Base-by-base conservation (phyloP, 2,888 invertebrate genomes). In the Morpho deidamia region DNA sequence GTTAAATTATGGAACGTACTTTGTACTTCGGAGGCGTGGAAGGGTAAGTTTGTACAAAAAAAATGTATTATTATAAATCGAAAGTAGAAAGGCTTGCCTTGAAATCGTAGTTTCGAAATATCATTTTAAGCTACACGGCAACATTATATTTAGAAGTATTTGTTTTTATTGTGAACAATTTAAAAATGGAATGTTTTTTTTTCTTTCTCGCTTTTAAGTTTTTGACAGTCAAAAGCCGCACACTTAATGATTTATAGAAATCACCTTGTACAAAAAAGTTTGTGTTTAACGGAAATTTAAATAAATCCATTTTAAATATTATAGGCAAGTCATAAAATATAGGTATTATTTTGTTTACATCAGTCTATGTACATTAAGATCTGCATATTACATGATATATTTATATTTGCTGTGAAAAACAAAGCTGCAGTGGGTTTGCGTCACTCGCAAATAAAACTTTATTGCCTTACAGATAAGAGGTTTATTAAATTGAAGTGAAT, bases 81-180 rank as follows among this genome's bases (percentile, higher is more conserved):
- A 86, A 81, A 86, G 86, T 84, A 73, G 80, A 84, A 85, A 82
- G 80, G 76, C 61, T 78, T 61, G 71, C 85, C 84, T 87, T 87
- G 85, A 72, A 73, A 74, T 71, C 69, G 70, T 74, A 78, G 68
- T 44, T 53, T 35, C 23, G 51, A 50, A 48, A 48, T 37, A 49
- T 48, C 33, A 2, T 40, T 14, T 35, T 35, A 35, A 41, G 34
- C 41, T n/a, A 40, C 40, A 44, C 41, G 34, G 49, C 41, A 49
- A 12, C 33, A 33, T 48, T 11, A 23, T 23, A 12, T 42, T 42
- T 23, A 11, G 7, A 40, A 44, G 10, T 12, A 14, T 45, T 45
- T 11, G 23, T 44, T 32, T 1, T 8, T 42, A 33, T 14, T 12
- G 7, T 37, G 37, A 35, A 11, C 10, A 11, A 44, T 35, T 44